A percentile compares a stretch with the other conserved stretches of the same genome.
Evolutionary conservation across 2,888 invertebrate species (phyloP).

Genomic region (Euspilapteryx auroguttella): DNA sequence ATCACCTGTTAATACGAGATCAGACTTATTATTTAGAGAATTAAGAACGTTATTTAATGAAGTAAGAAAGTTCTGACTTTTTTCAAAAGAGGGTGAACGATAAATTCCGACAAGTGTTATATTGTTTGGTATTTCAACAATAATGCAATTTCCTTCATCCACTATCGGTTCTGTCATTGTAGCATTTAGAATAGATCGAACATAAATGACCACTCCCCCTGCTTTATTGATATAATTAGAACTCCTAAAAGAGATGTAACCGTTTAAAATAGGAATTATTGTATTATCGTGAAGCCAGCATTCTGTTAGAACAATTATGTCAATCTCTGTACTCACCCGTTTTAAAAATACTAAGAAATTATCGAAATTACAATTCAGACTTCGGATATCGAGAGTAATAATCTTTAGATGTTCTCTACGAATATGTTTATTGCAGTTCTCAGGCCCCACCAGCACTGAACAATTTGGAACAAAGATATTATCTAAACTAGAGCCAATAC

Average conservation of each 20-base stretch:
- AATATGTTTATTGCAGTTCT: too few species aligned
- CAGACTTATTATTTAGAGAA: neutral
- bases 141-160: constrained; percentile 1
- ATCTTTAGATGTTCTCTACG: too few species aligned
- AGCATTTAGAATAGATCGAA: neutral
- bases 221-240: neutral
- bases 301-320: constrained; percentile 1
- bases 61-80: constrained; percentile 1
- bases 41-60: neutral
- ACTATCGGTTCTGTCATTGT: neutral
- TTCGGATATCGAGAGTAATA: constrained; percentile 1
- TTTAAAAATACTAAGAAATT: neutral
- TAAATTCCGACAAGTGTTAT: constrained; percentile 1
- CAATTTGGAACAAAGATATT: too few species aligned
- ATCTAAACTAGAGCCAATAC: too few species aligned
- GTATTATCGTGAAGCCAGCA: constrained; percentile 2
- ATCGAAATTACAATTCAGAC: constrained; percentile 1
- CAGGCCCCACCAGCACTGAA: too few species aligned
- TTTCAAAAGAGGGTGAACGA: constrained; percentile 2
- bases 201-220: constrained; percentile 1
- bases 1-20: constrained; percentile 1
- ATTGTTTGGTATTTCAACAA: neutral
- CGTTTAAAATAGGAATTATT: neutral
- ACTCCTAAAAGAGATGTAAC: neutral
- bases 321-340: neutral